Conservation (phyloP, 2,113 vertebrate genomes). For the Amblyornis subalaris region DNA sequence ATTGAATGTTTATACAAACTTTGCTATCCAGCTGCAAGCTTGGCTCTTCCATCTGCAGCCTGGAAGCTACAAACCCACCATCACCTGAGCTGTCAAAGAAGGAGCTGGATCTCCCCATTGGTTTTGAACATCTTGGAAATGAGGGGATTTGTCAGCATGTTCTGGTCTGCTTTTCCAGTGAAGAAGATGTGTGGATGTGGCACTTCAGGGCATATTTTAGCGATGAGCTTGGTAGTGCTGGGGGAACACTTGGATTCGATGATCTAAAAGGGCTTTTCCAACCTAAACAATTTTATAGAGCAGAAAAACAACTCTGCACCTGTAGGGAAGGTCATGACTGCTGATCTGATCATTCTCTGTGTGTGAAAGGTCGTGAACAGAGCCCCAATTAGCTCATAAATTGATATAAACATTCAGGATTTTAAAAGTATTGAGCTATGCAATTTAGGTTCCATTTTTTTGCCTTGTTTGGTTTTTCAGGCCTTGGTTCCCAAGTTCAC, state of each 20-base stretch:
- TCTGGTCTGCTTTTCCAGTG: background rate
- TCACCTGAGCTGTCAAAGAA: background rate
- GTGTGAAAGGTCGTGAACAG: background rate
- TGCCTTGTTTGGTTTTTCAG: background rate
- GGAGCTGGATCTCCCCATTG: fast-evolving
- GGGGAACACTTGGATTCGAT: fast-evolving
- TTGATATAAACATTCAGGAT: background rate
- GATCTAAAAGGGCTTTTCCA: background rate
- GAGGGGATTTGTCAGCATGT: background rate
- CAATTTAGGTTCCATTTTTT: background rate
- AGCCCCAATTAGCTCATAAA: background rate
- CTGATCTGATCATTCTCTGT: background rate
- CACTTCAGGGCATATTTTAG: background rate
- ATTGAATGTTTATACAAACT: background rate
- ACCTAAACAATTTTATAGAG: background rate
- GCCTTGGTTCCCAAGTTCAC: background rate
- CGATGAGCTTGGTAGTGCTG: background rate
- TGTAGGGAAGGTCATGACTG: slow-evolving; percentile 12
- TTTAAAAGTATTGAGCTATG: background rate
- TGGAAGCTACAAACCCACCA: background rate
- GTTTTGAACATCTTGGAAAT: background rate
- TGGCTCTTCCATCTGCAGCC: background rate
- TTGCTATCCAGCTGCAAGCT: background rate
- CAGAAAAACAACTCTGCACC: background rate
- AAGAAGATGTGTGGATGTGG: background rate